Conservation (phyloP, 2,113 vertebrate species). For the Nothocercus julius region DNA sequence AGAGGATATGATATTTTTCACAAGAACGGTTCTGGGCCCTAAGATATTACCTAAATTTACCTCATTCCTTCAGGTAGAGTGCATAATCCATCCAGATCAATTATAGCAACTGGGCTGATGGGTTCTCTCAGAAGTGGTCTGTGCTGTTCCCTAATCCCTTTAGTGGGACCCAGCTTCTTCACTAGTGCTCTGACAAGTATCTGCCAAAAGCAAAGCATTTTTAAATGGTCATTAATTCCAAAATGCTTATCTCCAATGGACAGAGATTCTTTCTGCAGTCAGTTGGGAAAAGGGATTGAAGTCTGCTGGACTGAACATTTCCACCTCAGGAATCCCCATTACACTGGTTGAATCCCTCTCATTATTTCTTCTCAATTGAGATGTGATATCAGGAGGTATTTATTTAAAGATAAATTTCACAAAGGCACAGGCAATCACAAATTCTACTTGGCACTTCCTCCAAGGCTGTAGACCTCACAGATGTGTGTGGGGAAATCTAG, state of each 20-base stretch:
- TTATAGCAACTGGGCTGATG: background rate
- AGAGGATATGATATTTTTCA: background rate
- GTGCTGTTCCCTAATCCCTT: conserved; percentile 7
- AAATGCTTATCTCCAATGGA: conserved; percentile 47
- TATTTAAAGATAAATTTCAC: conserved; percentile 22
- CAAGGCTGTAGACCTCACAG: background rate
- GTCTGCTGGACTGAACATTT: background rate
- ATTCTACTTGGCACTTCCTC: conserved; percentile 25
- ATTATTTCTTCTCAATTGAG: conserved; percentile 36
- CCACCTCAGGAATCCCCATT: background rate
- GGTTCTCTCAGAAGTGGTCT: background rate
- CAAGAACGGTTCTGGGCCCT: background rate
- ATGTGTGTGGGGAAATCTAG: background rate
- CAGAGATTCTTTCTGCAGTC: conserved; percentile 27
- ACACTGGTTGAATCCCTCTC: background rate
- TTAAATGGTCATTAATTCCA: conserved; percentile 42
- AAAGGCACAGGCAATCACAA: background rate
- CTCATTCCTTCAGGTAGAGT: background rate
- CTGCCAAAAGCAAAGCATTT: conserved; percentile 29
- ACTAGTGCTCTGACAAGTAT: background rate
- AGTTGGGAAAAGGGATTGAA: conserved; percentile 40
- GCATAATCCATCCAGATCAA: background rate
- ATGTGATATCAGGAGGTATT: background rate
- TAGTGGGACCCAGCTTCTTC: background rate
- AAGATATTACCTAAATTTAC: background rate